Evolutionary conservation across 2,797 vertebrate species (phyloP), one percentile per base, ranked within the genome.

Genomic region (Distichodus sexfasciatus): DNA sequence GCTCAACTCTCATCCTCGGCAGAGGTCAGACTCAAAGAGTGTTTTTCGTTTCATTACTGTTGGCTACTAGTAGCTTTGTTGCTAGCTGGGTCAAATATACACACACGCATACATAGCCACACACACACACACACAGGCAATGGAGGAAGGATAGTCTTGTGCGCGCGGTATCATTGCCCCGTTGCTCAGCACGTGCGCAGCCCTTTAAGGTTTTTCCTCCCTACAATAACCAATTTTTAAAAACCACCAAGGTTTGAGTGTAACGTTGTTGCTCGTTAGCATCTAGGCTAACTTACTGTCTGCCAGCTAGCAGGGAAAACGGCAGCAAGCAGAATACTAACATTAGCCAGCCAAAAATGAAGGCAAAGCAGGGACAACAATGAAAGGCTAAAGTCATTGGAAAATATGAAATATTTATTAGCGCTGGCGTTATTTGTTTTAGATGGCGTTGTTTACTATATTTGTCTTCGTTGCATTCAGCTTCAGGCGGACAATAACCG

Each of bases 1-100:
- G 24, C 58, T 4, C 26, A 64, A 72, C 3, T 77, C 8, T 76
- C 84, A 82, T 78, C 78, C 77, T 75, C 82, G 19, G 43, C 48
- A 17, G 66, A 71, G 54, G 33, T 51, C 69, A 50, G 33, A 4
- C 31, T 26, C 11, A 5, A 31, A 50, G 64, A 69, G 60, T 63
- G 62, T 58, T 33, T 76, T 82, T 79, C 77, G 23, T 50, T 11
- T 50, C 33, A 29, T 59, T 7, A 81, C 80, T 78, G 80, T 66
- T 80, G 72, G 68, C 28, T 54, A 26, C 8, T 58, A 31, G 21
- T 8, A 35, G 26, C n/a, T 19, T 15, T n/a, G n/a, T n/a, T n/a
- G n/a, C n/a, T 9, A 40, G 54, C 53, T 36, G 53, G 17, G 33
- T n/a, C n/a, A n/a, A n/a, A n/a, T n/a, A n/a, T n/a, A n/a, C n/a